Evolutionary conservation across 2,113 vertebrate genomes (phyloP), one percentile per base, ranked within the genome.

Genomic region (Phodopus roborovskii): DNA sequence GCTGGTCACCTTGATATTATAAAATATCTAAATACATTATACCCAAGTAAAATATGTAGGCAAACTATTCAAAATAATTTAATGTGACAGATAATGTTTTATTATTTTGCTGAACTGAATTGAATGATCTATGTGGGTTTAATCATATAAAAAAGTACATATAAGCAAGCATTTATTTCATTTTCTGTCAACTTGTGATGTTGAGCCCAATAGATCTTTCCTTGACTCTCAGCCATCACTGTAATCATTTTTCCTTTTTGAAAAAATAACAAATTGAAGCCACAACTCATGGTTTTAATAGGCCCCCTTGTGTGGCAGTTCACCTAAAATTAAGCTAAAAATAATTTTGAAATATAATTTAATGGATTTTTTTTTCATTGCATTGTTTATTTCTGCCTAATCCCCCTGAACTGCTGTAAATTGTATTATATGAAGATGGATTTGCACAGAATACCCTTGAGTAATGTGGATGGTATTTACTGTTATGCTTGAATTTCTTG

Each of bases 11-110:
- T 24, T 71, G 42, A 48, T 36, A 30, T 71, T 95, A 26, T 48
- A 82, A 96, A 85, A 75, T 77, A 75, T 58, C 56, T 71, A 88
- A 86, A 94, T n/a, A 13, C 16, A 58, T 74, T 90, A 45, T 53
- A 93, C 45, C 30, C 19, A 84, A 96, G 77, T 93, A 87, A 94
- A 96, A 85, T 90, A 92, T 20, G 9, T 50, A 71, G 13, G 13
- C 13, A 82, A 93, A 78, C 45, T 39, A 78, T 39, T 94, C 73
- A 88, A 88, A 94, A 79, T 95, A 22, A 97, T 73, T 96, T 95
- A 85, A 48, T 39, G 4, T 91, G 85, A 73, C n/a, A 84, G 42
- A 79, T 77, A 68, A 82, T 94, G 16, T 26, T 95, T 83, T 68
- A 24, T 36, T 82, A 24, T 84, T 78, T 91, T 91, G 60, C 53